Evolutionary conservation across 2,113 vertebrate genomes (phyloP).

Genomic region (Cygnus buccinator): DNA sequence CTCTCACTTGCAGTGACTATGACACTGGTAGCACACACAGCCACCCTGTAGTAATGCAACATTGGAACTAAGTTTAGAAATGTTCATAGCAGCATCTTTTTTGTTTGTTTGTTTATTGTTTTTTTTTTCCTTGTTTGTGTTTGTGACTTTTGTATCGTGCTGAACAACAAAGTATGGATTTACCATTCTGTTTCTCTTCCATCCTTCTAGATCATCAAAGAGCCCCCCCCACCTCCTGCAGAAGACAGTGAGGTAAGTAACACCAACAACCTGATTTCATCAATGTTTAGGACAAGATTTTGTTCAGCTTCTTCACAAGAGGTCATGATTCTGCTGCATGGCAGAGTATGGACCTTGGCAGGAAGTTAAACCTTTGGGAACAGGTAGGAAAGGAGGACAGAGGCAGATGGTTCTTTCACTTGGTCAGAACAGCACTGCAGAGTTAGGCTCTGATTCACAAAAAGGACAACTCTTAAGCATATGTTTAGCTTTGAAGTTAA

Average conservation of each 20-base stretch:
- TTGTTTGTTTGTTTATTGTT: not conserved
- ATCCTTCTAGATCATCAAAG: conserved; percentile 80
- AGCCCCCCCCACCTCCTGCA: conserved; percentile 78
- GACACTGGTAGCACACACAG: not conserved
- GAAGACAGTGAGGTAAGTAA: conserved; percentile 83
- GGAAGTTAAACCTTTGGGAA: not conserved
- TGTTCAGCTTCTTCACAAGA: not conserved
- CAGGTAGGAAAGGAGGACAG: not conserved
- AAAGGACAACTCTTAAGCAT: not conserved
- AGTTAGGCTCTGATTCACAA: not conserved
- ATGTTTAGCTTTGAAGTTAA: not conserved
- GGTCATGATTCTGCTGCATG: not conserved
- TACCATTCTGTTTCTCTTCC: not conserved
- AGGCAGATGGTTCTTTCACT: not conserved
- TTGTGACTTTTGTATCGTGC: not conserved
- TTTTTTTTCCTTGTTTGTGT: not conserved
- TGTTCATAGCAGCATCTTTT: not conserved
- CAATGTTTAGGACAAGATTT: not conserved
- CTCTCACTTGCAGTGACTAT: not conserved
- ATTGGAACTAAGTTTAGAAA: fast-evolving
- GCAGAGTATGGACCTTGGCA: not conserved
- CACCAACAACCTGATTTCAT: not conserved
- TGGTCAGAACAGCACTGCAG: not conserved
- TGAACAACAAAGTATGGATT: not conserved
- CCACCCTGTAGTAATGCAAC: fast-evolving